These are phyloP conservation scores for Tuberolachnus salignus DNA, from an alignment of 2,888 invertebrate genomes.

Conservation along the genomic window DNA sequence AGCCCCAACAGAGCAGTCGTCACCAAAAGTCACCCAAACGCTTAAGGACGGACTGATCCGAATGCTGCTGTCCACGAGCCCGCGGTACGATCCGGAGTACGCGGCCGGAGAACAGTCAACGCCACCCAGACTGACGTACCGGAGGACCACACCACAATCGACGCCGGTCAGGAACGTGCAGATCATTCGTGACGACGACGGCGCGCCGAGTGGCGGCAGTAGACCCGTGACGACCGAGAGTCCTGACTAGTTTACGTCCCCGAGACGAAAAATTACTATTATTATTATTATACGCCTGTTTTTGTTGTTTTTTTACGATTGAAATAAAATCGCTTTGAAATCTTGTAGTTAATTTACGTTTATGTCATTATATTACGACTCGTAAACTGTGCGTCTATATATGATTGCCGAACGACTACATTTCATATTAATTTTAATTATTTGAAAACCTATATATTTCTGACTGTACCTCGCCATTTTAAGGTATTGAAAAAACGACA, in stretches of 20 bases:
- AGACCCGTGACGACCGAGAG: constrained; percentile 56
- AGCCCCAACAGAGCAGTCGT: constrained; percentile 29
- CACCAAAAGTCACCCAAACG: constrained; percentile 44
- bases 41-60: constrained; percentile 58
- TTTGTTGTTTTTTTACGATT: too few species aligned
- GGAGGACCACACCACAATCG: constrained; percentile 18
- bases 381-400: too few species aligned
- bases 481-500: too few species aligned
- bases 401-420: too few species aligned
- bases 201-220: constrained; percentile 55
- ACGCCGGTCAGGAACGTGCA: constrained; percentile 60
- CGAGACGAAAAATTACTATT: too few species aligned
- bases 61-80: constrained; percentile 59
- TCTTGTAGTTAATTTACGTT: too few species aligned
- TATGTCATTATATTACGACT: too few species aligned
- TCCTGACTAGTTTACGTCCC: constrained; percentile 38
- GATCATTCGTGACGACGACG: constrained; percentile 57
- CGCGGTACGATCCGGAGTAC: constrained; percentile 6
- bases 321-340: too few species aligned
- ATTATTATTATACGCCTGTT: too few species aligned
- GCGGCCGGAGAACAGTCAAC: not conserved
- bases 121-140: constrained; percentile 20
- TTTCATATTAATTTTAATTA: too few species aligned
- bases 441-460: too few species aligned
- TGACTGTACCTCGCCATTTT: too few species aligned